Evolutionary conservation across 2,113 vertebrate genomes (phyloP), one percentile per base, ranked within the genome.

Genomic region (Proteles cristata): DNA sequence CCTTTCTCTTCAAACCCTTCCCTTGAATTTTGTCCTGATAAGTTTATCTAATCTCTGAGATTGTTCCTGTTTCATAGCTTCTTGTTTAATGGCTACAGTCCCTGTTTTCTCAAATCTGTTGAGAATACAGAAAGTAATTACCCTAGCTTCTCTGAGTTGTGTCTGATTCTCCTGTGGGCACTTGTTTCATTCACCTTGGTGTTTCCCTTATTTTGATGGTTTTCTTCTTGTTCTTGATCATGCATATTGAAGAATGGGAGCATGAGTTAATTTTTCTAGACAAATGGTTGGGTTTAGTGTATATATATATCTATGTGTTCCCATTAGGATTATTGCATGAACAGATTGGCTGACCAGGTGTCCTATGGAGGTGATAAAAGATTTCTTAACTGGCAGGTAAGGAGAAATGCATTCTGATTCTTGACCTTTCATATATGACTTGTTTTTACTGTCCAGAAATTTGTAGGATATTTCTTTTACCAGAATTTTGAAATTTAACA

Each of bases 401-500:
- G 11, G 84, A 84, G 28, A 66, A 81, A 81, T 55, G 21, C 82
- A 92, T 28, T 94, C 25, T 87, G 58, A 74, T 82, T 94, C 74
- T 87, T 68, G 31, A 94, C 33, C 48, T 87, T n/a, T 76, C 15
- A 15, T 35, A 73, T 4, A 4, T 65, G 65, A 66, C 45, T 91
- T 74, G 2, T 50, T 39, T 82, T 87, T 76, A 87, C 39, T 39
- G 25, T 90, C 71, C 76, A 50, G 83, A 92, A 65, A 81, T 66
- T n/a, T 68, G 8, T 61, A 81, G 45, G 35, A 80, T 39, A 39
- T 39, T 39, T 73, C 55, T 86, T 35, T 14, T 76, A 88, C 33
- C 21, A 69, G 45, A 28, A 11, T 86, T 93, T 86, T 86, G 73
- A 86, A 93, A 76, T 88, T 83, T 92, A 77, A 53, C 45, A 43